Percentiles rank a stretch among this genome's conserved stretches.
phyloP scores from a whole-genome alignment of 53 echinoderm and acorn worm genomes.

The Holothuria scabra region DNA sequence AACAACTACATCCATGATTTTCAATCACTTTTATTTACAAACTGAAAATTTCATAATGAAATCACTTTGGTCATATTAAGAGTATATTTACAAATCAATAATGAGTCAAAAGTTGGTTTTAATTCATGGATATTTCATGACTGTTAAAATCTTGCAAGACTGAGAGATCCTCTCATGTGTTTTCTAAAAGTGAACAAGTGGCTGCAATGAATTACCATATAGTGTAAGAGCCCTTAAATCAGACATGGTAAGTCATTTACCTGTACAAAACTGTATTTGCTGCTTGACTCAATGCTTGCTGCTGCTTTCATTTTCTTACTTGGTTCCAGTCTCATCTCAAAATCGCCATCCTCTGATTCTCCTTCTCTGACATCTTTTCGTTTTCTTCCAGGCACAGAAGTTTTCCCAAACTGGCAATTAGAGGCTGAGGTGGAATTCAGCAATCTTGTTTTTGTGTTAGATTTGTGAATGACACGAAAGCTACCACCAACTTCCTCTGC shows the following conservation, averaged over 20 bases:
- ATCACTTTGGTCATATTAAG: no score
- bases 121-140: no score
- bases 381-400: not conserved
- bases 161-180: no score
- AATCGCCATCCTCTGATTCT: not conserved
- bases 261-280: slow-evolving; percentile 29
- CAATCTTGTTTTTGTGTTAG: not conserved
- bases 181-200: no score
- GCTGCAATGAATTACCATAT: no score
- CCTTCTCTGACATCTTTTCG: not conserved
- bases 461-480: slow-evolving; percentile 59
- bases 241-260: not conserved
- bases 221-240: no score
- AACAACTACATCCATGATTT: no score
- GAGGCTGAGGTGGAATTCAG: not conserved
- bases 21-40: no score
- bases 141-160: no score
- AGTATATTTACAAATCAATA: no score
- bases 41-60: no score
- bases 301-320: slow-evolving; percentile 9
- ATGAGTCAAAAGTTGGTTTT: no score
- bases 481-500: slow-evolving; percentile 69
- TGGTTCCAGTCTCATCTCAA: not conserved
- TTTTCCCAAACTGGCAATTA: not conserved
- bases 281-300: not conserved